phyloP scores from a whole-genome alignment of 2,797 vertebrate species.

The Crenuchus spilurus region DNA sequence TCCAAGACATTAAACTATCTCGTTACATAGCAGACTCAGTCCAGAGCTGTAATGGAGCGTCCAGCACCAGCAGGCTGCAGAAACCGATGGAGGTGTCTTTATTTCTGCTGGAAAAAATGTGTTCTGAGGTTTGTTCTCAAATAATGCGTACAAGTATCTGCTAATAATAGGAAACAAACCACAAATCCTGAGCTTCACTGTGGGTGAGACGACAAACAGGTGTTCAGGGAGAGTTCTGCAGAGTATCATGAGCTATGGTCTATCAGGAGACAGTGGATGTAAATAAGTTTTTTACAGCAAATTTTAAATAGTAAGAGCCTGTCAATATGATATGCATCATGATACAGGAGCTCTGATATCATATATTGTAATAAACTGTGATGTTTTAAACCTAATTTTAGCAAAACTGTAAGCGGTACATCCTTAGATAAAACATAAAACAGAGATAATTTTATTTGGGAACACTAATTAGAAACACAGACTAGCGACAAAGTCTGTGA shows the following conservation, averaged over 20 bases:
- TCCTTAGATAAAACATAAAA: too few species aligned
- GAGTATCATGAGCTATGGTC: background rate
- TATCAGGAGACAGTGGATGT: background rate
- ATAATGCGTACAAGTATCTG: slow-evolving; percentile 16
- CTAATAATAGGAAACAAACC: background rate
- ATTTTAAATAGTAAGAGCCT: too few species aligned
- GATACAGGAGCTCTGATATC: too few species aligned
- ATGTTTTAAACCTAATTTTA: too few species aligned
- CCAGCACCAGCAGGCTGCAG: slow-evolving; percentile 16
- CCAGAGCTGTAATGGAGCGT: slow-evolving; percentile 52
- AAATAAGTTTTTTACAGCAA: background rate
- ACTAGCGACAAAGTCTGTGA: too few species aligned
- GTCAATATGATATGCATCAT: too few species aligned
- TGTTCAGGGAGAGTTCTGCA: background rate
- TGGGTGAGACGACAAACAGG: background rate
- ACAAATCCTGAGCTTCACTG: background rate
- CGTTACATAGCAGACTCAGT: slow-evolving; percentile 56
- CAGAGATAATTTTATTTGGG: too few species aligned
- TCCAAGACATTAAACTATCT: slow-evolving; percentile 59
- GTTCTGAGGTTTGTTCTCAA: slow-evolving; percentile 5
- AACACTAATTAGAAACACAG: too few species aligned
- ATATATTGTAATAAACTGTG: too few species aligned
- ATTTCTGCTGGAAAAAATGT: slow-evolving; percentile 1
- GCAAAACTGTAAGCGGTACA: too few species aligned
- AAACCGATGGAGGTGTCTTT: background rate